Base-by-base conservation (phyloP, 2,113 vertebrate genomes). In the Sebastes fasciatus region DNA sequence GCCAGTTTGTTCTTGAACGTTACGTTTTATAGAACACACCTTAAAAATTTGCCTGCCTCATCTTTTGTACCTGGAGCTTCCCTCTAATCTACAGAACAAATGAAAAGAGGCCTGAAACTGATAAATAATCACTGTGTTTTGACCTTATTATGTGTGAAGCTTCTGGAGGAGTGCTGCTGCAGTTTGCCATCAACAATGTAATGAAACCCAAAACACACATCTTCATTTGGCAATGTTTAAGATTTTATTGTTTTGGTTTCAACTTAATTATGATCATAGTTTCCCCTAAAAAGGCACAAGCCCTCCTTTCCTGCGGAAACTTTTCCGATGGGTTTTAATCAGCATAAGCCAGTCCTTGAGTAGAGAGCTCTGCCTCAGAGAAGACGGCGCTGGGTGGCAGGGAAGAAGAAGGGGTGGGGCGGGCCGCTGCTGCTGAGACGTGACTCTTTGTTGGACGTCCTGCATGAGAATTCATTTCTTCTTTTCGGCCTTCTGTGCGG, bases 301-400 rank as follows among this genome's bases (percentile, higher is more conserved):
- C 86, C 86, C 75, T 95, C 90, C 92, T 96, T 96, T 96, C 95
- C 96, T 96, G 88, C 95, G 90, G 86, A 96, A 96, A 90, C 94
- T 96, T 88, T 96, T 96, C 42, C 95, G 93, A 82, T 96, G 95
- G 87, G 94, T 94, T 94, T 95, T 95, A 63, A 95, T 95, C 79
- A 95, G 90, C 95, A 93, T 95, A 82, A 96, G 92, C 95, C 95
- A 96, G 95, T 96, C 95, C 91, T 96, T 96, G 86, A 95, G 91
- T 70, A 95, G 82, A 87, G 90, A 93, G 93, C 92, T 90, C 84
- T 92, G 93, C 86, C 84, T 94, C 79, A 91, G 93, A 83, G 87
- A 85, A 74, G 91, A 85, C 52, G 80, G 79, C 70, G 89, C 80
- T 46, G 87, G 89, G 79, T 74, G 77, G 68, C 60, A 76, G 40